Evolutionary conservation across 1,140 invertebrate genomes (phyloP).

Genomic region (Dermatophagoides farinae): DNA sequence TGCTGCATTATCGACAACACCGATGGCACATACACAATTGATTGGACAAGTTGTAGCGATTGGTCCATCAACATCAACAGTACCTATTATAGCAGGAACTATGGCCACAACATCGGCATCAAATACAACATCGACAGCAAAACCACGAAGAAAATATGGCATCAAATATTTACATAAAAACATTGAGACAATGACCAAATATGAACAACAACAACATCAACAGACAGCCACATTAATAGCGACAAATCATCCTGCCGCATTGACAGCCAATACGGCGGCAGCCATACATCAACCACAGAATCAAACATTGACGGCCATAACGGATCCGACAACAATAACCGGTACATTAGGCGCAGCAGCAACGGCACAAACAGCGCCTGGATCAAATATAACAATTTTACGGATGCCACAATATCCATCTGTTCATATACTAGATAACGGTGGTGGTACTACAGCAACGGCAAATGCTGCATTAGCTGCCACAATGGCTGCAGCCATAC

Average conservation of each 20-base stretch:
- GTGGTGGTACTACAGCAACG: neutral
- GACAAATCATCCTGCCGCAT: neutral
- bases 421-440: neutral
- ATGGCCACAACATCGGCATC: conserved; percentile 11
- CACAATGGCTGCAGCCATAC: neutral
- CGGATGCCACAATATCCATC: neutral
- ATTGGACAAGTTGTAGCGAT: neutral
- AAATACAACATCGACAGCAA: neutral
- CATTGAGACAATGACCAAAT: conserved; percentile 2
- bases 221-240: neutral
- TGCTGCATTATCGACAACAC: too few species aligned
- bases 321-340: too few species aligned
- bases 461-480: neutral
- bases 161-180: conserved; percentile 4
- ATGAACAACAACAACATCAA: conserved; percentile 4
- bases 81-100: neutral
- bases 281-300: too few species aligned
- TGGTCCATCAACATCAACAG: neutral
- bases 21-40: too few species aligned
- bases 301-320: too few species aligned
- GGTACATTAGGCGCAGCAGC: neutral
- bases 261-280: neutral
- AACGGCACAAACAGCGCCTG: neutral
- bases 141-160: conserved; percentile 4
- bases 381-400: neutral